These are phyloP conservation scores for Litoditis marina DNA, from an alignment of 2,888 invertebrate genomes.

Conservation along the genomic window DNA sequence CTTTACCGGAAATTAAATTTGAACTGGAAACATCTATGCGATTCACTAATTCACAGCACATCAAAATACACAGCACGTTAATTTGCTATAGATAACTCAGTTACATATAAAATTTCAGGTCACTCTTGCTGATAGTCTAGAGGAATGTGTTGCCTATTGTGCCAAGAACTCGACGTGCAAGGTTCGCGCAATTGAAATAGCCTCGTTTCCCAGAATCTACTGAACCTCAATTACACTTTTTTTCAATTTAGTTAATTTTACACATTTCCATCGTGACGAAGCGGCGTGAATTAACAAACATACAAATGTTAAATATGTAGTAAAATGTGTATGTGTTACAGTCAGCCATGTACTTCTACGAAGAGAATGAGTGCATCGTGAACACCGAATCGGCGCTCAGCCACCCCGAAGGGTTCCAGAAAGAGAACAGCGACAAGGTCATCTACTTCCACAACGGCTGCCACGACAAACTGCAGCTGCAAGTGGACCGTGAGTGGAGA, in stretches of 20 bases:
- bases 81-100: no score
- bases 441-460: constrained; percentile 61
- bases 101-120: constrained; percentile 23
- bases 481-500: constrained; percentile 11
- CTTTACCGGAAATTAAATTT: no score
- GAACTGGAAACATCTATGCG: no score
- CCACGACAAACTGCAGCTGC: background rate
- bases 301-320: no score
- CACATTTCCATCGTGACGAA: no score
- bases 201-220: no score
- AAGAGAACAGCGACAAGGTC: constrained; percentile 40
- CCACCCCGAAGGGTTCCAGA: constrained; percentile 35
- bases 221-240: no score
- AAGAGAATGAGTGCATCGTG: constrained; percentile 61
- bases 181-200: no score
- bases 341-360: constrained; percentile 62
- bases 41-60: no score
- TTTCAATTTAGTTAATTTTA: no score
- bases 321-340: constrained; percentile 21
- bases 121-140: constrained; percentile 46
- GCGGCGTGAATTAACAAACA: no score
- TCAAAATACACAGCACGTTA: no score
- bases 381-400: constrained; percentile 56
- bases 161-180: constrained; percentile 53
- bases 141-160: constrained; percentile 55